Conservation (phyloP, 2,888 invertebrate genomes). For the Conops quadrifasciatus region DNA sequence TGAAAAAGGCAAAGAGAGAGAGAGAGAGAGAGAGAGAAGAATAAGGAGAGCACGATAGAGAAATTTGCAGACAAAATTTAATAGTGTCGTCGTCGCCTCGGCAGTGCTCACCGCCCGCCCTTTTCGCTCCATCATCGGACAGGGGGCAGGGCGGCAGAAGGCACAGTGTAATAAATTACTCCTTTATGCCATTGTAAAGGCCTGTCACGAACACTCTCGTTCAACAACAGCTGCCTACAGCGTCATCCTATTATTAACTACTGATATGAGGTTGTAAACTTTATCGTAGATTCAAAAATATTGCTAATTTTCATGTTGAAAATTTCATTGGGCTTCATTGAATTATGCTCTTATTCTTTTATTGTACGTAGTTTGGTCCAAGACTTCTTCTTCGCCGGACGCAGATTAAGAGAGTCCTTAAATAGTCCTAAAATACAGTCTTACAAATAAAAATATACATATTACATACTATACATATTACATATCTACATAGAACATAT, state of each 20-base stretch:
- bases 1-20: neutral
- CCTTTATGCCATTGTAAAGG: conserved; percentile 31
- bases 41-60: neutral
- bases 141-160: neutral
- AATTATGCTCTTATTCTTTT: neutral
- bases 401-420: no score
- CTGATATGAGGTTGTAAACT: conserved; percentile 27
- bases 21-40: conserved; percentile 3
- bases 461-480: no score
- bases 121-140: neutral
- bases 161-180: conserved; percentile 28
- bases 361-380: no score
- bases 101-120: neutral
- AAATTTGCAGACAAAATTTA: neutral
- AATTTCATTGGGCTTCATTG: conserved; percentile 17
- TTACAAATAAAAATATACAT: no score
- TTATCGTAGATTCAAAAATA: conserved; percentile 29
- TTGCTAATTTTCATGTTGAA: conserved; percentile 25
- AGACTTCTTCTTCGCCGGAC: no score
- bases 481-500: no score
- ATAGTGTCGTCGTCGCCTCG: neutral
- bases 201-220: conserved; percentile 24
- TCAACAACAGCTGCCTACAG: conserved; percentile 8
- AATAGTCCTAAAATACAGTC: no score
- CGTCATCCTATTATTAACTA: conserved; percentile 23